phyloP scores from a whole-genome alignment of 2,888 invertebrate species.

The Chrysina gloriosa region DNA sequence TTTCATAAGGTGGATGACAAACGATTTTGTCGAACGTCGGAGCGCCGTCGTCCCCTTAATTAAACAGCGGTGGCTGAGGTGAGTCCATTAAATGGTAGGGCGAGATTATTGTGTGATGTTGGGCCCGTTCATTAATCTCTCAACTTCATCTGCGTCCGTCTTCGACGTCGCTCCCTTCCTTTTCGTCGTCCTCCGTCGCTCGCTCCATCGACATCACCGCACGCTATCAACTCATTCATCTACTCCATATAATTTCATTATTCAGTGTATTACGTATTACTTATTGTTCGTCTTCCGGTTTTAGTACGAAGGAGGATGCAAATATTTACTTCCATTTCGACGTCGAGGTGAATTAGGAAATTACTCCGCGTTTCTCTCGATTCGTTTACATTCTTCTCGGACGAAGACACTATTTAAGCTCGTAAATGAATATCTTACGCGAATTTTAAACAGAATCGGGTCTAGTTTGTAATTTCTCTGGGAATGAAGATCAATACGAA shows the following conservation, averaged over 20 bases:
- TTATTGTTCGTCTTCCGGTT: conserved; percentile 5
- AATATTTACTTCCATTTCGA: background rate
- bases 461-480: background rate
- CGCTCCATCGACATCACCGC: conserved; percentile 20
- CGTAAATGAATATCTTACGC: no score
- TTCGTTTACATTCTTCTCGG: background rate
- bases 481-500: background rate
- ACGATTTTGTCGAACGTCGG: conserved; percentile 36
- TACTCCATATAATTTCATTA: conserved; percentile 18
- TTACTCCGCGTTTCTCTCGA: background rate
- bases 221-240: conserved; percentile 23
- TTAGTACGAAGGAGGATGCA: background rate
- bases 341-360: background rate
- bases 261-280: conserved; percentile 24
- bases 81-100: conserved; percentile 56
- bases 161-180: conserved; percentile 11
- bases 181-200: background rate
- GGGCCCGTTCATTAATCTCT: conserved; percentile 56
- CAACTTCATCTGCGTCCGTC: conserved; percentile 43
- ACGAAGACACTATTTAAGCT: background rate
- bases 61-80: conserved; percentile 53
- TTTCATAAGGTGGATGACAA: conserved; percentile 33
- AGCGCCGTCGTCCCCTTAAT: conserved; percentile 49
- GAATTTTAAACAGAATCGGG: background rate
- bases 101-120: conserved; percentile 55